phyloP scores from a whole-genome alignment of 2,888 invertebrate species.

The Cataglyphis livida region DNA sequence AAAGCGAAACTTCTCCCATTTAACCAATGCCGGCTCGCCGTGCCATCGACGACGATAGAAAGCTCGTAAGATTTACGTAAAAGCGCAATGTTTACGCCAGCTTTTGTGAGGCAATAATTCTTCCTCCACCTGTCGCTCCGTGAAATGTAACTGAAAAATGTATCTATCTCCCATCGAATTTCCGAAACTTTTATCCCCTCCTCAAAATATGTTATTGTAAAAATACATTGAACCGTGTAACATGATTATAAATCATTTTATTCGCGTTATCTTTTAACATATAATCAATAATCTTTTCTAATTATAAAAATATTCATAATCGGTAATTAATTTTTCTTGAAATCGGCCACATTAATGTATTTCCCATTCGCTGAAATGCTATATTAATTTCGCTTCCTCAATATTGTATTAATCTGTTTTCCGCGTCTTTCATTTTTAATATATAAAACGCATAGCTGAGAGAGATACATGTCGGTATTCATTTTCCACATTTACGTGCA shows the following conservation, averaged over 20 bases:
- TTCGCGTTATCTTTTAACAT: neutral
- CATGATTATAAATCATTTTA: neutral
- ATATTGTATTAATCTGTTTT: conserved; percentile 12
- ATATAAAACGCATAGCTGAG: conserved; percentile 23
- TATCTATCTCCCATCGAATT: conserved; percentile 19
- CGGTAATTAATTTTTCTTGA: conserved; percentile 13
- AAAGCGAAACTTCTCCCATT: conserved; percentile 74
- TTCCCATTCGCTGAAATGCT: neutral
- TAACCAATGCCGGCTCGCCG: conserved; percentile 61
- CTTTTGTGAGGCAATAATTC: conserved; percentile 67
- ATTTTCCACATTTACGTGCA: conserved; percentile 33
- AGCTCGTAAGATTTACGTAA: conserved; percentile 51
- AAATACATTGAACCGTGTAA: neutral
- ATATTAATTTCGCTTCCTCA: conserved; percentile 8
- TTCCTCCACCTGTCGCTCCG: neutral
- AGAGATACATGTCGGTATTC: conserved; percentile 18
- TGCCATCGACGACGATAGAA: conserved; percentile 53
- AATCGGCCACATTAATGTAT: neutral
- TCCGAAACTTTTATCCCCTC: neutral
- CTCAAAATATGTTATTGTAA: neutral
- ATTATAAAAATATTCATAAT: neutral
- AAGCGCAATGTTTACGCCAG: conserved; percentile 56
- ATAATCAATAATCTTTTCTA: neutral
- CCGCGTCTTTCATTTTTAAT: conserved; percentile 5
- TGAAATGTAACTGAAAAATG: conserved; percentile 46